phyloP scores from a whole-genome alignment of 2,888 invertebrate genomes.

The Rhagonycha lutea region DNA sequence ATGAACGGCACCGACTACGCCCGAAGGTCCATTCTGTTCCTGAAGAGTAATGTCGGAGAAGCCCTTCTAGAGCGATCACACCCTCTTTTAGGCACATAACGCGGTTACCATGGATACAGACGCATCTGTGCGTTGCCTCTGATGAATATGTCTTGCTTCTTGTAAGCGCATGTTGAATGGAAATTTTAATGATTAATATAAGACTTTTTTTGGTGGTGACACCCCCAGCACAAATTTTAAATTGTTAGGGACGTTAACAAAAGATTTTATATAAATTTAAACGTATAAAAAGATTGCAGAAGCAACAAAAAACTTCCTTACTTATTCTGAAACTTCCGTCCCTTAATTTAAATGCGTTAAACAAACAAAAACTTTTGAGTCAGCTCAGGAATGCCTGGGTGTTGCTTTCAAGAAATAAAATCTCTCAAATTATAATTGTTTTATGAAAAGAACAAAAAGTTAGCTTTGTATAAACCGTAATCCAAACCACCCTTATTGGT shows the following conservation, averaged over 20 bases:
- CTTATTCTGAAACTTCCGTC: neutral
- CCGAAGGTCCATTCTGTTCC: slow-evolving; percentile 36
- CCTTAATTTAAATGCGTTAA: neutral
- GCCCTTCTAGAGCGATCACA: slow-evolving; percentile 36
- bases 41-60: slow-evolving; percentile 24
- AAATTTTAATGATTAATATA: slow-evolving; percentile 29
- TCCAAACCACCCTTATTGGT: neutral
- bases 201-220: slow-evolving; percentile 13
- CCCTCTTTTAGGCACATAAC: slow-evolving; percentile 41
- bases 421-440: neutral
- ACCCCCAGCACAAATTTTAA: slow-evolving; percentile 9
- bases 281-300: neutral
- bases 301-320: neutral
- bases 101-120: slow-evolving; percentile 45
- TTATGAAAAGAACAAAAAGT: neutral
- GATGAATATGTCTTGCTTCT: slow-evolving; percentile 31
- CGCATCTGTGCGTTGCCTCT: slow-evolving; percentile 42
- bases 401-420: neutral
- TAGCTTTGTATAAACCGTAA: neutral
- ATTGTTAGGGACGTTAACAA: slow-evolving; percentile 2
- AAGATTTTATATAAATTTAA: slow-evolving; percentile 1
- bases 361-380: neutral
- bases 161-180: slow-evolving; percentile 27
- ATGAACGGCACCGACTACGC: slow-evolving; percentile 29
- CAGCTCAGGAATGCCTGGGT: neutral